Conservation (phyloP, 1,140 invertebrate species). For the Portunus trituberculatus region DNA sequence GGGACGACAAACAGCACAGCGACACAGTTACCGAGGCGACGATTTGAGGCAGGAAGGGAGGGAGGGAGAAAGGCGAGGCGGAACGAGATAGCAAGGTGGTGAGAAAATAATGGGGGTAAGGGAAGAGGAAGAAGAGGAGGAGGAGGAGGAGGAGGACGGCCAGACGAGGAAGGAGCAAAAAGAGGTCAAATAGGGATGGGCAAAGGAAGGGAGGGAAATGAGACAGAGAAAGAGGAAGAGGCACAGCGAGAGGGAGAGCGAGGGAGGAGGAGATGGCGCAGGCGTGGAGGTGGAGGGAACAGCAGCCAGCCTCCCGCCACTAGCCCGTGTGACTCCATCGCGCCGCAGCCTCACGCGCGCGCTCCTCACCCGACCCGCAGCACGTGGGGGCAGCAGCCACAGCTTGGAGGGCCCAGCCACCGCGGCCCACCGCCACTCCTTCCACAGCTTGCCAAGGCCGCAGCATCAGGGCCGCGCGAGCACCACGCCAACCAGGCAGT, state of each 20-base stretch:
- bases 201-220: not conserved
- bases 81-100: not conserved
- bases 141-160: not conserved
- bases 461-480: not conserved
- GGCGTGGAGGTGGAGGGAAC: conserved; percentile 30
- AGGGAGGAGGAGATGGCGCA: conserved; percentile 33
- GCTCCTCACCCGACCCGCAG: conserved; percentile 39
- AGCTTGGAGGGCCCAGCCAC: not conserved
- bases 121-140: not conserved
- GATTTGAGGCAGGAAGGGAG: not conserved
- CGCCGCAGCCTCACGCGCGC: conserved; percentile 44
- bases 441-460: not conserved
- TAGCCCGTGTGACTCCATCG: conserved; percentile 40
- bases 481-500: not conserved
- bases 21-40: not conserved
- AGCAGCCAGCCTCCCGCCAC: conserved; percentile 18
- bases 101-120: not conserved
- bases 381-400: conserved; percentile 52
- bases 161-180: not conserved
- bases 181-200: not conserved
- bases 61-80: not conserved
- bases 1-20: not conserved
- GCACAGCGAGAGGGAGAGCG: not conserved
- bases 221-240: not conserved
- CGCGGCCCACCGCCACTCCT: not conserved